Evolutionary conservation across 2,797 vertebrate species (phyloP).

Genomic region (Rhyacichthys aspro): DNA sequence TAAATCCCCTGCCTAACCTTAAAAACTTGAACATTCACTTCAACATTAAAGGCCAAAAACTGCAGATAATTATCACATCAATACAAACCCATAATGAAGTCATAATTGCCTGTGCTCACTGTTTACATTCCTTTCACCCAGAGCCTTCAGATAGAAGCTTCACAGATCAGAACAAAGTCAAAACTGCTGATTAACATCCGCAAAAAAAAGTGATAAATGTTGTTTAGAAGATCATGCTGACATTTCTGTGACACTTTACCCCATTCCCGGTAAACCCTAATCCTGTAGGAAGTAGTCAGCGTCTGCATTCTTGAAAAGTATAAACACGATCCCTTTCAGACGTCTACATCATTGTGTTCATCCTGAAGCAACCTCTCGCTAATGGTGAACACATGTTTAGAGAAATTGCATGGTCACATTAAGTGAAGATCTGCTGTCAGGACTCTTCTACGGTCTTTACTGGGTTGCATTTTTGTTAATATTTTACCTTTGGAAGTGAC

Average conservation of each 20-base stretch:
- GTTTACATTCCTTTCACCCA: slow-evolving; percentile 45
- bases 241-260: slow-evolving; percentile 37
- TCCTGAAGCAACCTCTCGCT: slow-evolving; percentile 4
- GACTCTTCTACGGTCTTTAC: too few relatives aligned
- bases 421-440: too few relatives aligned
- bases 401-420: not conserved
- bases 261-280: slow-evolving; percentile 14
- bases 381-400: slow-evolving; percentile 19
- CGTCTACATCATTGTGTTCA: not conserved
- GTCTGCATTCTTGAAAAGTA: not conserved
- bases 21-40: too few relatives aligned
- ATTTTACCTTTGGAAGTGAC: too few relatives aligned
- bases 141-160: slow-evolving; percentile 42
- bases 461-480: too few relatives aligned
- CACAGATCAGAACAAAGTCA: slow-evolving; percentile 36
- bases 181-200: slow-evolving; percentile 30
- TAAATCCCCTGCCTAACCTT: too few relatives aligned
- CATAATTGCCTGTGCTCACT: slow-evolving; percentile 20
- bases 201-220: slow-evolving; percentile 18
- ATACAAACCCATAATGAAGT: slow-evolving; percentile 34
- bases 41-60: slow-evolving; percentile 19
- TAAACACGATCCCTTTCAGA: not conserved
- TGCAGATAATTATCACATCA: slow-evolving; percentile 34
- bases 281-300: slow-evolving; percentile 10
- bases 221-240: slow-evolving; percentile 23